phyloP scores from a whole-genome alignment of 2,888 invertebrate genomes.

The Catocala nupta region DNA sequence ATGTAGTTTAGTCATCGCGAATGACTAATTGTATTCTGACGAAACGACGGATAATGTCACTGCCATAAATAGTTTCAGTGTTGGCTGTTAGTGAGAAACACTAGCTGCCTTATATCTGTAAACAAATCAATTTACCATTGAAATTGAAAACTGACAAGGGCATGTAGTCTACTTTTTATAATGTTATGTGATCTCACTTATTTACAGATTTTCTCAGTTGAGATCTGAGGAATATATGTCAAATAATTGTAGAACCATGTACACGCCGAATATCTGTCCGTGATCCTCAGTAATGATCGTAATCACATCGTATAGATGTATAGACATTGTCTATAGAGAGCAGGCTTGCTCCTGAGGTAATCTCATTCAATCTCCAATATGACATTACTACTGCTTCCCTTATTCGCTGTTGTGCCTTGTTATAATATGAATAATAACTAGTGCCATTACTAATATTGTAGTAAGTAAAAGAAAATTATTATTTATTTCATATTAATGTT shows the following conservation, averaged over 20 bases:
- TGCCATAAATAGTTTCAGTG: slow-evolving; percentile 37
- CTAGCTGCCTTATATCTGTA: slow-evolving; percentile 7
- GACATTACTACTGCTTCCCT: slow-evolving; percentile 43
- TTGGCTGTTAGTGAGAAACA: slow-evolving; percentile 22
- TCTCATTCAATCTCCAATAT: slow-evolving; percentile 36
- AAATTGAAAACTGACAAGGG: slow-evolving; percentile 16
- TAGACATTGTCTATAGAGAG: slow-evolving; percentile 26
- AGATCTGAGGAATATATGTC: slow-evolving; percentile 18
- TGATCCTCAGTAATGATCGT: slow-evolving; percentile 25
- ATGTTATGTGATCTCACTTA: slow-evolving; percentile 30
- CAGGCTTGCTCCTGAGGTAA: slow-evolving; percentile 20
- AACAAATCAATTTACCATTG: slow-evolving; percentile 6
- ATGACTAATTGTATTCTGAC: slow-evolving; percentile 12
- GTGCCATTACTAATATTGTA: slow-evolving; percentile 79
- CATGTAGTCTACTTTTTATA: slow-evolving; percentile 23
- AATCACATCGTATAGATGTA: slow-evolving; percentile 20
- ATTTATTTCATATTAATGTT: slow-evolving; percentile 54
- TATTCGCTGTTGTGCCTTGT: slow-evolving; percentile 66
- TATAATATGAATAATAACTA: slow-evolving; percentile 64
- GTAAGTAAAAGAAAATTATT: slow-evolving; percentile 50
- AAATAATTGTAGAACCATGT: slow-evolving; percentile 15
- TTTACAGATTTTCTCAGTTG: slow-evolving; percentile 13
- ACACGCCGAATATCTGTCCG: slow-evolving; percentile 20
- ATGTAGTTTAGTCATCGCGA: slow-evolving; percentile 13
- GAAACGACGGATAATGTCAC: slow-evolving; percentile 34